These are phyloP conservation scores for Canis aureus DNA, from an alignment of 2,113 vertebrate species.

Conservation along the genomic window DNA sequence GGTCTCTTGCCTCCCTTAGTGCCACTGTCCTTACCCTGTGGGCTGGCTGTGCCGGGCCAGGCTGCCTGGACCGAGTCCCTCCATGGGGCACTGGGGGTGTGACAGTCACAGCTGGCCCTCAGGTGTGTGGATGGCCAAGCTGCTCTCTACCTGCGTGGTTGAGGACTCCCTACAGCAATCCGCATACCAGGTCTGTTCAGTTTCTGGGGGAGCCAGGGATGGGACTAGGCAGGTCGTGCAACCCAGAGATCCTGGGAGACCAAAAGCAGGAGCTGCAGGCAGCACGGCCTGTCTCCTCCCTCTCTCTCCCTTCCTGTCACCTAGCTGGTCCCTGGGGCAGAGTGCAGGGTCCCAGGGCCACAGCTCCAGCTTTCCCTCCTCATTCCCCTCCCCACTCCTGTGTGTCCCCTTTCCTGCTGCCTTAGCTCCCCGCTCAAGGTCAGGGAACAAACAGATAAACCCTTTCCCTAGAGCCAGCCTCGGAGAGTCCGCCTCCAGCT, in stretches of 20 bases:
- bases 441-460: conserved; percentile 71
- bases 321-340: neutral
- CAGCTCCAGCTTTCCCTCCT: neutral
- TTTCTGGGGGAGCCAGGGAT: neutral
- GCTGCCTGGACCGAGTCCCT: accelerated
- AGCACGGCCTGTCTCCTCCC: neutral
- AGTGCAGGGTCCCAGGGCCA: neutral
- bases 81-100: accelerated
- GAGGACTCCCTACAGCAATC: neutral
- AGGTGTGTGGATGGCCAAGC: neutral
- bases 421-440: conserved; percentile 61
- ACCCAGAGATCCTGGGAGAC: neutral
- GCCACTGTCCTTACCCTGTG: neutral
- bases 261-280: neutral
- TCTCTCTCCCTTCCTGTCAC: neutral
- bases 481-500: conserved; percentile 49
- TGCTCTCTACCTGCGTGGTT: neutral
- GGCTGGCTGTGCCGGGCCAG: neutral
- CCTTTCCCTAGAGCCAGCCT: conserved; percentile 56
- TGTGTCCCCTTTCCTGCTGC: conserved; percentile 10
- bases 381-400: neutral
- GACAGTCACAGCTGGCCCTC: neutral
- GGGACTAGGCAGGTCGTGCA: neutral
- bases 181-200: neutral
- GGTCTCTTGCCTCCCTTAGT: neutral